phyloP scores from a whole-genome alignment of 2,888 invertebrate genomes.

The Torymus auratus region DNA sequence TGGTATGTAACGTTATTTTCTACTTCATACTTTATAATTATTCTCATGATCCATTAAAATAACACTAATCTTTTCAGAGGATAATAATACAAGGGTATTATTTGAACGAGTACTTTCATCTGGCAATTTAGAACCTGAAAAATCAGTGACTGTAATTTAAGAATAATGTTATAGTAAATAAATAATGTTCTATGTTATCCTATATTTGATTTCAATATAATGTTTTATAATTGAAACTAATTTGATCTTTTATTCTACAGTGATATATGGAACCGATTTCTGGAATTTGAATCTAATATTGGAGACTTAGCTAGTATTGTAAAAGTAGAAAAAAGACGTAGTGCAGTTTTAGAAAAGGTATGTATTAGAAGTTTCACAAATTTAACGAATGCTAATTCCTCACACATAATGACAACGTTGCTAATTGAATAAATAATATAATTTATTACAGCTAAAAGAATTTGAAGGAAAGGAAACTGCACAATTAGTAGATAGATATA shows the following conservation, averaged over 20 bases:
- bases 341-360: conserved; percentile 93
- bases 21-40: not conserved
- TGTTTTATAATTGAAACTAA: not conserved
- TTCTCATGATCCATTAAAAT: conserved; percentile 44
- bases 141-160: conserved; percentile 85
- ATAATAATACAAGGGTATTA: conserved; percentile 99
- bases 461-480: conserved; percentile 98
- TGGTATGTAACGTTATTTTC: conserved; percentile 78
- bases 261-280: conserved; percentile 98
- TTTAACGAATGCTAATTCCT: not conserved
- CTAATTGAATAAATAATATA: conserved; percentile 34
- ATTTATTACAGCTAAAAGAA: conserved; percentile 88
- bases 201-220: not conserved
- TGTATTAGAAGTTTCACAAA: conserved; percentile 32
- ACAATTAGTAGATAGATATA: conserved; percentile 96
- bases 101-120: conserved; percentile 98
- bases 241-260: conserved; percentile 75
- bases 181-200: no score
- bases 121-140: conserved; percentile 92
- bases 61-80: conserved; percentile 82
- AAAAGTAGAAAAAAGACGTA: conserved; percentile 96
- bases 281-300: conserved; percentile 99
- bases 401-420: no score
- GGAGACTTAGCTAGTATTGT: conserved; percentile 98
- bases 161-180: not conserved